Evolutionary conservation across 2,113 vertebrate genomes (phyloP).

Genomic region (Ciconia maguari): DNA sequence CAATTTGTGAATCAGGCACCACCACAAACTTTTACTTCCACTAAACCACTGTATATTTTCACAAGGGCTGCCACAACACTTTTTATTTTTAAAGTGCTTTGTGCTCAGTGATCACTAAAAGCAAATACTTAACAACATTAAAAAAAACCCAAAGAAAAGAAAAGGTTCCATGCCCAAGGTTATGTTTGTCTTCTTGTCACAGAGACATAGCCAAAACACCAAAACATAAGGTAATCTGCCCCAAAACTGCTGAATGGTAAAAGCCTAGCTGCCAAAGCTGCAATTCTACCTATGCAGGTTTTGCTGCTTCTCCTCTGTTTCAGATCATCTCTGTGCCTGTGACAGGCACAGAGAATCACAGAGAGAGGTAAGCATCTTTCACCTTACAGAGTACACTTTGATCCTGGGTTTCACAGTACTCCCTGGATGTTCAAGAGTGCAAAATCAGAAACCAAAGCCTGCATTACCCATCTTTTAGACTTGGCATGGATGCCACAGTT

Average conservation of each 20-base stretch:
- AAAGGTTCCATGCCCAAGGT: neutral
- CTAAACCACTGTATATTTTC: neutral
- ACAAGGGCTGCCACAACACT: neutral
- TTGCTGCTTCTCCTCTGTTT: neutral
- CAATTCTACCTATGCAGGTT: neutral
- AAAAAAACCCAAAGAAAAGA: neutral
- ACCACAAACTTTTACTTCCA: neutral
- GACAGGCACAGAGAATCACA: neutral
- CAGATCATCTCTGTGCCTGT: neutral
- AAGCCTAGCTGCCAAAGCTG: neutral
- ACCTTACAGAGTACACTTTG: neutral
- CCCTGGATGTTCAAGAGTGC: neutral
- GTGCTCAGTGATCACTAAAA: neutral
- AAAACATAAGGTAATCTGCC: neutral
- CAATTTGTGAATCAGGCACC: neutral
- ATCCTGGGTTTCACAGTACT: neutral
- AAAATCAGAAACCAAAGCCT: neutral
- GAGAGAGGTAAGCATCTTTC: neutral
- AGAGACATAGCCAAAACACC: neutral
- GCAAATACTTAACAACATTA: neutral
- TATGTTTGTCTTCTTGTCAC: neutral
- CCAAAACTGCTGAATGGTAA: neutral
- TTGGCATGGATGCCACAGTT: neutral
- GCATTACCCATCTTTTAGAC: neutral
- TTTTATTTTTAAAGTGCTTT: neutral